These are phyloP conservation scores for Sarcoramphus papa DNA, from an alignment of 2,797 vertebrate genomes.

Conservation along the genomic window DNA sequence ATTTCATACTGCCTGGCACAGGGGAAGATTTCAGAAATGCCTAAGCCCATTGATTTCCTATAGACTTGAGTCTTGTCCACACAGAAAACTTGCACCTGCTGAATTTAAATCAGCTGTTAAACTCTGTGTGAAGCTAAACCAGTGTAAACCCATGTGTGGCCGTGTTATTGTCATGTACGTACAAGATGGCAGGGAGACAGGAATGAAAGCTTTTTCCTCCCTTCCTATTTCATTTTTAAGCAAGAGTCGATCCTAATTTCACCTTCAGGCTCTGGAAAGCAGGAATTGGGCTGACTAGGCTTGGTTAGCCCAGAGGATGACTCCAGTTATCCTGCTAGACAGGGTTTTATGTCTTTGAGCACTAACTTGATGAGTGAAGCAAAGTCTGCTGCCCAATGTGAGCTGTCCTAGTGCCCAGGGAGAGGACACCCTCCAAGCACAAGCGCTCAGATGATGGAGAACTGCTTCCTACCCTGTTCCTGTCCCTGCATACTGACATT, in stretches of 20 bases:
- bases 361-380: neutral
- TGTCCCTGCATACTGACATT: neutral
- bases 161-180: neutral
- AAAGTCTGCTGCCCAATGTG: fast-evolving
- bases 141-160: neutral
- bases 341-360: neutral
- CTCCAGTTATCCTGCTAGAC: neutral
- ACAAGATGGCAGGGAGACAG: neutral
- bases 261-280: neutral
- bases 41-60: conserved; percentile 11
- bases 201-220: neutral
- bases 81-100: neutral
- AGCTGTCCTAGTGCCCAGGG: neutral
- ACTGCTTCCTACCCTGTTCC: neutral
- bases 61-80: neutral
- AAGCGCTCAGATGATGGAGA: neutral
- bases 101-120: conserved; percentile 33
- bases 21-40: neutral
- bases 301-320: neutral
- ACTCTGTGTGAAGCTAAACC: neutral
- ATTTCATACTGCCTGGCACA: neutral
- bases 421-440: neutral
- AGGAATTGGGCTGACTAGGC: neutral
- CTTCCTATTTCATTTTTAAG: neutral
- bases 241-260: neutral